Conservation (phyloP, 1,140 invertebrate species). For the Lamellibrachia luymesi region DNA sequence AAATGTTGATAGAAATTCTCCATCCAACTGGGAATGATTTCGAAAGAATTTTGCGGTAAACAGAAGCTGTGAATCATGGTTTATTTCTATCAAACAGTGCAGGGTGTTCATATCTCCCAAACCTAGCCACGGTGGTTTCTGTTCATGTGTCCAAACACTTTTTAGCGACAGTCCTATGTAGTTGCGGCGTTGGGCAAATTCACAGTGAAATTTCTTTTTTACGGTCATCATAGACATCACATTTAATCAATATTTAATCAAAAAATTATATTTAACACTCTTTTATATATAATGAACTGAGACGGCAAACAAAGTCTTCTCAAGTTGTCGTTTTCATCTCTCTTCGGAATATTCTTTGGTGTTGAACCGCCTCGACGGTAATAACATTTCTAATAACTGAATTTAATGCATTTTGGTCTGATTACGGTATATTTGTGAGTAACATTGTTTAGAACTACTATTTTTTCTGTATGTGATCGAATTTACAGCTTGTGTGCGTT, state of each 20-base stretch:
- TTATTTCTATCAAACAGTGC: not conserved
- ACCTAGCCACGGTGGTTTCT: not conserved
- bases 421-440: too few relatives aligned
- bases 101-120: not conserved
- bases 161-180: not conserved
- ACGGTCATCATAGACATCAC: not conserved
- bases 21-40: not conserved
- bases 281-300: not conserved
- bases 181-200: not conserved
- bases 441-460: too few relatives aligned
- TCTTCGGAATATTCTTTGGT: too few relatives aligned
- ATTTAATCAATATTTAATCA: not conserved
- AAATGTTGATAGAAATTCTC: not conserved
- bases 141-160: not conserved
- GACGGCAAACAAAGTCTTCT: too few relatives aligned
- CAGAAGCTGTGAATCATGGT: not conserved
- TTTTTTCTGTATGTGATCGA: too few relatives aligned
- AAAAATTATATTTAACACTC: not conserved
- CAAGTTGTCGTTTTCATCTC: too few relatives aligned
- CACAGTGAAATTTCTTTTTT: not conserved
- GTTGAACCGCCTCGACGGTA: too few relatives aligned
- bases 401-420: too few relatives aligned
- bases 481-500: too few relatives aligned
- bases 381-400: too few relatives aligned
- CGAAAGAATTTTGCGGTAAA: not conserved